Conservation (phyloP, 2,888 invertebrate genomes). For the Acleris holmiana region DNA sequence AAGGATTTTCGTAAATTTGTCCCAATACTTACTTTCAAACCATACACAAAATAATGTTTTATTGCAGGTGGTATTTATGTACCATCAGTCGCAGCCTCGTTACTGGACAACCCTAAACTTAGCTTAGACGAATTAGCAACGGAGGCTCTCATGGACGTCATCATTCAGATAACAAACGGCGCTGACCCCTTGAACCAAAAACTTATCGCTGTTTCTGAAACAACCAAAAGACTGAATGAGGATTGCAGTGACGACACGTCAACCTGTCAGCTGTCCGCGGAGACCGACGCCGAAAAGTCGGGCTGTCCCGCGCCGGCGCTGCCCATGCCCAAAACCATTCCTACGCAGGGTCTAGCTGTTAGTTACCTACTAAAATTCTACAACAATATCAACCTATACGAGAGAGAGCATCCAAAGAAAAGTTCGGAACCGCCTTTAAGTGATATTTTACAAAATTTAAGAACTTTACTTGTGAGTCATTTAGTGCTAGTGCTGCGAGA, state of each 20-base stretch:
- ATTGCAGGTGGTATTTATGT: conserved; percentile 82
- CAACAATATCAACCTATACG: conserved; percentile 88
- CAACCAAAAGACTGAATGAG: conserved; percentile 75
- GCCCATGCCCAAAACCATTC: conserved; percentile 70
- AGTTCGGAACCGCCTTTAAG: conserved; percentile 90
- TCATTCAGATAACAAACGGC: conserved; percentile 83
- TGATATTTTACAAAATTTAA: conserved; percentile 85
- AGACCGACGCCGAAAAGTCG: conserved; percentile 65
- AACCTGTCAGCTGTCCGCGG: conserved; percentile 63
- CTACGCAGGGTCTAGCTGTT: conserved; percentile 72
- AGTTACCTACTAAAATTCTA: conserved; percentile 84
- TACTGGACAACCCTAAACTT: conserved; percentile 80
- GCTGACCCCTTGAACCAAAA: conserved; percentile 84
- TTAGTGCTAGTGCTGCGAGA: conserved; percentile 85
- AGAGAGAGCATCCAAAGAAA: conserved; percentile 90
- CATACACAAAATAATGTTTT: conserved; percentile 18
- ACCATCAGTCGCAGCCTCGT: conserved; percentile 81
- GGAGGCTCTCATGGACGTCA: conserved; percentile 87
- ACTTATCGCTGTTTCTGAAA: conserved; percentile 69
- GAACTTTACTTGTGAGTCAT: conserved; percentile 81
- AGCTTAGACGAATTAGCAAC: conserved; percentile 84
- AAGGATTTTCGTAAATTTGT: no score
- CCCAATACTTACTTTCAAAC: no score
- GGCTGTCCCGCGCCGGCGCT: conserved; percentile 76
- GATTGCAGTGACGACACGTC: conserved; percentile 70